Evolutionary conservation across 2,888 invertebrate species (phyloP), one percentile per base, ranked within the genome.

Genomic region (Patella pellucida): DNA sequence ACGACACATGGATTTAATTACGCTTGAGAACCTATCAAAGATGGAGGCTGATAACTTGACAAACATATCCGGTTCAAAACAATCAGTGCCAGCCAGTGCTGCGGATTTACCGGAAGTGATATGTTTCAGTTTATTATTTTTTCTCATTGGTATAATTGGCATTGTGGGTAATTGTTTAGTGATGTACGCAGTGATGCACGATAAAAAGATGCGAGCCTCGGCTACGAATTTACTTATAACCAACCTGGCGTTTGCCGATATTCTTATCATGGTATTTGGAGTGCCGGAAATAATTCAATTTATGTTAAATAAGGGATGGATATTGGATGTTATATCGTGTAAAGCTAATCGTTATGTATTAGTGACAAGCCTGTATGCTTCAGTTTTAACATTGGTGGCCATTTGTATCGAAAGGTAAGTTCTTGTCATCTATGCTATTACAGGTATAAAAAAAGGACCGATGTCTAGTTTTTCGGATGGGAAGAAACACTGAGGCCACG

Each of bases 351-450:
- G 92, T 15, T 91, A 89, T 80, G 78, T 90, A 14, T 89, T 92
- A 79, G 90, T 91, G 71, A 85, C 88, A 50, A 89, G 91, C 50
- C 86, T 92, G 62, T 92, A 91, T 84, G 87, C 89, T 3, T 92
- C 92, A 41, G 90, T 92, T 52, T 85, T 91, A 74, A 92, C 91
- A 0, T 89, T 92, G 68, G 83, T 91, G 51, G 88, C 90, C 31
- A 90, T 92, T 52, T 92, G 91, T 79, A 83, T 92, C 50, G 92
- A 92, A 82, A 87, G 85, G 85, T 85, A 74, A 79, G 82, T 16
- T 1, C 3, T 23, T 71, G 41, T 1, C 41, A 5, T 41, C 1
- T 41, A 41, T 41, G 9, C 9, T 41, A 41, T 41, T 41, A 7
- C 1, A 41, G 0, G 7, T 41, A 7, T 41, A 41, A 41, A 41